Percentiles rank a stretch among this genome's conserved stretches.
Conservation (phyloP, 2,888 invertebrate species). For the Dynastes hyllus region DNA sequence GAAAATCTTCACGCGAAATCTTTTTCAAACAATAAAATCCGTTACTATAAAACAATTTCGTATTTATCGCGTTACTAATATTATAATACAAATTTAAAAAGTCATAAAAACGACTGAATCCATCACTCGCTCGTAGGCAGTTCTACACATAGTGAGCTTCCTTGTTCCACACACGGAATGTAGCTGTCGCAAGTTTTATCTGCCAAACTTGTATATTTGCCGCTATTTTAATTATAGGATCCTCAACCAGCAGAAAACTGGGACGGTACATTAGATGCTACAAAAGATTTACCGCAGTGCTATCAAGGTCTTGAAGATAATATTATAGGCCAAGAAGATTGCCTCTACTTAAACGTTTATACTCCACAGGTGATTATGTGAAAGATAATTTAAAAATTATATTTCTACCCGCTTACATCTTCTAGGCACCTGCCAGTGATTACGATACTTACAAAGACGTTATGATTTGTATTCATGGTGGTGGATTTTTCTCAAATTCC, state of each 20-base stretch:
- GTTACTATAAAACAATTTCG: no score
- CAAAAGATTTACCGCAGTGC: constrained; percentile 59
- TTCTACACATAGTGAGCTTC: no score
- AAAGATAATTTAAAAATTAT: constrained; percentile 19
- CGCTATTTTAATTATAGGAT: constrained; percentile 69
- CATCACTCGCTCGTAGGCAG: no score
- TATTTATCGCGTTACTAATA: no score
- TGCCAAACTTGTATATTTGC: no score
- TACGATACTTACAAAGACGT: constrained; percentile 66
- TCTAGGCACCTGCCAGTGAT: constrained; percentile 56
- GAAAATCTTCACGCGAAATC: no score
- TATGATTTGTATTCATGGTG: constrained; percentile 84
- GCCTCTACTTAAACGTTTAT: constrained; percentile 85
- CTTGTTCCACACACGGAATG: not conserved
- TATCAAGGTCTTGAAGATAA: not conserved
- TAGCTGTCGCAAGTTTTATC: not conserved
- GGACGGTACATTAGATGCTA: constrained; percentile 77
- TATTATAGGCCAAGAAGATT: constrained; percentile 72
- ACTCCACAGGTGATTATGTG: constrained; percentile 61
- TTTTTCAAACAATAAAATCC: no score
- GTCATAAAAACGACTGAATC: no score
- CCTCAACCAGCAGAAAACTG: constrained; percentile 78
- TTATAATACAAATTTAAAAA: no score
- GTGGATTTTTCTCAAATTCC: constrained; percentile 83
- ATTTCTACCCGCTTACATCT: not conserved